Evolutionary conservation across 2,113 vertebrate genomes (phyloP).

Genomic region (Elephas maximus): DNA sequence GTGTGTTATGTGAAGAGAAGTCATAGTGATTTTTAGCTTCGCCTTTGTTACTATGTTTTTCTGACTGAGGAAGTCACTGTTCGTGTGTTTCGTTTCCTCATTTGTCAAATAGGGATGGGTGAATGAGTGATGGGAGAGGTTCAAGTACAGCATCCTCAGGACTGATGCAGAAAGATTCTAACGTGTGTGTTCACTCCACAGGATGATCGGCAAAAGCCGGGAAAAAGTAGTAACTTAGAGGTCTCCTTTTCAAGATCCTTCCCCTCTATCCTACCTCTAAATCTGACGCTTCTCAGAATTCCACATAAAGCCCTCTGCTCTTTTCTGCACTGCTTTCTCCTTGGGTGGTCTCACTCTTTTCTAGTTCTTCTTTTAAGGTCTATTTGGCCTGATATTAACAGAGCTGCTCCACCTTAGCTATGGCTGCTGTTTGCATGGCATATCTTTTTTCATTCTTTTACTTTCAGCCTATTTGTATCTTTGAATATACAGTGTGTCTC

Average conservation of each 20-base stretch:
- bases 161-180: neutral
- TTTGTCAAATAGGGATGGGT: neutral
- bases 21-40: neutral
- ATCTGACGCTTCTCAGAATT: neutral
- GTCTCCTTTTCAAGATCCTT: slow-evolving; percentile 15
- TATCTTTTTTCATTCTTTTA: neutral
- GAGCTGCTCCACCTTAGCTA: neutral
- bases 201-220: neutral
- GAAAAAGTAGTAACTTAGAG: neutral
- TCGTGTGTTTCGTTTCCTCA: neutral
- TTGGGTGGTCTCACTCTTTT: neutral
- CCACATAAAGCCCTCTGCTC: neutral
- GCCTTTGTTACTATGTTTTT: neutral
- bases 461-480: neutral
- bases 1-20: neutral
- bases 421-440: neutral
- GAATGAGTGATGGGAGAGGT: neutral
- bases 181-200: neutral
- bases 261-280: neutral
- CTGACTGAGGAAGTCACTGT: neutral
- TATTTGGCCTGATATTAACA: neutral
- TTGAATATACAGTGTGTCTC: neutral
- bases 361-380: neutral
- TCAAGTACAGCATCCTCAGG: neutral
- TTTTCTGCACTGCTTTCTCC: neutral